Evolutionary conservation across 2,113 vertebrate genomes (phyloP).

Genomic region (Ammodytes dubius): DNA sequence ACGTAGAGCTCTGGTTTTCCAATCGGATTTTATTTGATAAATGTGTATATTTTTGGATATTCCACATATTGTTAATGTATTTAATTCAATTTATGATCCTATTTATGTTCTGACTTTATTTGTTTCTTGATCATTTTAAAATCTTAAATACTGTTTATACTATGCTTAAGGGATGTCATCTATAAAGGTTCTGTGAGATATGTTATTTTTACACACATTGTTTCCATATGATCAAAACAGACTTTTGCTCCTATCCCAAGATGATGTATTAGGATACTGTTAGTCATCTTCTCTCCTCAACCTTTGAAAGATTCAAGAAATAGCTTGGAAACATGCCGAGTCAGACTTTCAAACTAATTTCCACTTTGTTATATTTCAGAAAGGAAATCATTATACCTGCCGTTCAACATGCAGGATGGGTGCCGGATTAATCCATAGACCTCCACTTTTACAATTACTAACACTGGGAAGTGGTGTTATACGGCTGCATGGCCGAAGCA

Average conservation of each 20-base stretch:
- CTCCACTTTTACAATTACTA: neutral
- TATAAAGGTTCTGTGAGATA: neutral
- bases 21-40: neutral
- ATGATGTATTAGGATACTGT: neutral
- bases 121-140: neutral
- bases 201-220: neutral
- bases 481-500: neutral
- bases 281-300: neutral
- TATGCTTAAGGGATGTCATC: no score
- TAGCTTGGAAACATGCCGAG: neutral
- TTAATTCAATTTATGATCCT: neutral
- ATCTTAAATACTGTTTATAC: neutral
- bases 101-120: neutral
- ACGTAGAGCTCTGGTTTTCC: neutral
- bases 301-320: neutral
- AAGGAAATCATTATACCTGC: neutral
- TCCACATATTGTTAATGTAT: neutral
- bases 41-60: neutral
- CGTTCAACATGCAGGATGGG: neutral
- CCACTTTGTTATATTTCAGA: neutral
- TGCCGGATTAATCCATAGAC: neutral
- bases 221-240: neutral
- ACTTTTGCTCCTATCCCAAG: neutral
- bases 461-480: neutral
- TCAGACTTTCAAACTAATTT: neutral